These are phyloP conservation scores for Engraulis encrasicolus DNA, from an alignment of 2,113 vertebrate species.

Conservation along the genomic window DNA sequence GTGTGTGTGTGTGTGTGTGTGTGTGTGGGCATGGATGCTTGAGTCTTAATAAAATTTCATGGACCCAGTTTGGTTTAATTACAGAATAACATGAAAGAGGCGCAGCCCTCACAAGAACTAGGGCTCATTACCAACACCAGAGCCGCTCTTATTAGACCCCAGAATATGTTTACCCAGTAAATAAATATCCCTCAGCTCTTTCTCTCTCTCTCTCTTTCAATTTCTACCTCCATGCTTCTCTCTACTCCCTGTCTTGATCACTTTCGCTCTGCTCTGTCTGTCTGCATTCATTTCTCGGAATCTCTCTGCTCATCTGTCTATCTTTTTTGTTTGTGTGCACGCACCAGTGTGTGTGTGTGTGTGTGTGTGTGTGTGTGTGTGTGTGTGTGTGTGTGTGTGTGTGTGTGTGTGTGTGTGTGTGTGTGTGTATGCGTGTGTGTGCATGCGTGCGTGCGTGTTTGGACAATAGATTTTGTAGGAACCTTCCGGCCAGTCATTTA, in stretches of 20 bases:
- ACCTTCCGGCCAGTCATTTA: background rate
- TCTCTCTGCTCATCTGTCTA: background rate
- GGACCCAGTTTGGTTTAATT: background rate
- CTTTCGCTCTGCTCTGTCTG: background rate
- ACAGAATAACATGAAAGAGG: background rate
- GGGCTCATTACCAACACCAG: background rate
- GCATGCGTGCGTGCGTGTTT: background rate
- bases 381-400: background rate
- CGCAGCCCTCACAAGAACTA: background rate
- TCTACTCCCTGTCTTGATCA: background rate
- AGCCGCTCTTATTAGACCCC: background rate
- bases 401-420: background rate
- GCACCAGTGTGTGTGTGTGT: background rate
- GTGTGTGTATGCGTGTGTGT: background rate
- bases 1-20: conserved; percentile 56
- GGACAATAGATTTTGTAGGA: background rate
- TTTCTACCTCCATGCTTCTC: background rate
- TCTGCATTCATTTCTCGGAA: background rate
- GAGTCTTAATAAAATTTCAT: conserved; percentile 3
- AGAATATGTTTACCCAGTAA: background rate
- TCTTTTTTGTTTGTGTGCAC: background rate
- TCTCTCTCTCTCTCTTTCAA: background rate
- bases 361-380: background rate
- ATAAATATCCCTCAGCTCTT: background rate
- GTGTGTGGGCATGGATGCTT: conserved; percentile 3